These are phyloP conservation scores for Tenthredo amoena DNA, from an alignment of 2,888 invertebrate genomes.

Conservation along the genomic window DNA sequence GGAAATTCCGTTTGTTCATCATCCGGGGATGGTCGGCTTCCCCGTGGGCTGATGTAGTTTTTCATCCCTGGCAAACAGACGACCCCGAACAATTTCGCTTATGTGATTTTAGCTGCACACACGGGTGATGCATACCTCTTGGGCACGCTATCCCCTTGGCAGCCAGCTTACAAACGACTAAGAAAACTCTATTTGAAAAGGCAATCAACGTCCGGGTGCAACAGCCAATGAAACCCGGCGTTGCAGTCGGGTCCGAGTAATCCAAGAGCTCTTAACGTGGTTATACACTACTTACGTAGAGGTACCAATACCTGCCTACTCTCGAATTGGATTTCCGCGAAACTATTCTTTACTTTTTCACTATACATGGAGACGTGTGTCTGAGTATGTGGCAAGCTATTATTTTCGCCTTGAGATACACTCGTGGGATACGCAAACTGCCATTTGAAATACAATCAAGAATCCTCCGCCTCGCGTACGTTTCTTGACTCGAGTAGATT, in stretches of 20 bases:
- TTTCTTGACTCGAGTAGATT: conserved; percentile 10
- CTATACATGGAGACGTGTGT: neutral
- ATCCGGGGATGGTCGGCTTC: neutral
- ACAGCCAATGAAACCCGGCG: conserved; percentile 39
- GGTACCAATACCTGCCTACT: conserved; percentile 13
- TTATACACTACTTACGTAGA: conserved; percentile 28
- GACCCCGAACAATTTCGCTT: conserved; percentile 34
- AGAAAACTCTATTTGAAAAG: conserved; percentile 51
- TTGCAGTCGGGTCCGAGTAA: conserved; percentile 28
- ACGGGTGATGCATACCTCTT: conserved; percentile 35
- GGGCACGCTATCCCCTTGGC: conserved; percentile 40
- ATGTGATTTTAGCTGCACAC: conserved; percentile 50
- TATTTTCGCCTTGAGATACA: neutral
- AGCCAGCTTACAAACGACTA: conserved; percentile 37
- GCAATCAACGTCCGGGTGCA: conserved; percentile 41
- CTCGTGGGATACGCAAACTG: neutral
- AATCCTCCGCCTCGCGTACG: conserved; percentile 8
- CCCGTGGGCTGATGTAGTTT: conserved; percentile 17
- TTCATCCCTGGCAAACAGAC: conserved; percentile 19
- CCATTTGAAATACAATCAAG: conserved; percentile 23
- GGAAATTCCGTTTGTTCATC: conserved; percentile 57
- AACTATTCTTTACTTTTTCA: conserved; percentile 2
- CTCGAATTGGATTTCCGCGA: conserved; percentile 19
- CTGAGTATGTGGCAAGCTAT: neutral
- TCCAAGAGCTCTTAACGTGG: conserved; percentile 37